Evolutionary conservation across 2,797 vertebrate genomes (phyloP).

Genomic region (Tragelaphus oryx): DNA sequence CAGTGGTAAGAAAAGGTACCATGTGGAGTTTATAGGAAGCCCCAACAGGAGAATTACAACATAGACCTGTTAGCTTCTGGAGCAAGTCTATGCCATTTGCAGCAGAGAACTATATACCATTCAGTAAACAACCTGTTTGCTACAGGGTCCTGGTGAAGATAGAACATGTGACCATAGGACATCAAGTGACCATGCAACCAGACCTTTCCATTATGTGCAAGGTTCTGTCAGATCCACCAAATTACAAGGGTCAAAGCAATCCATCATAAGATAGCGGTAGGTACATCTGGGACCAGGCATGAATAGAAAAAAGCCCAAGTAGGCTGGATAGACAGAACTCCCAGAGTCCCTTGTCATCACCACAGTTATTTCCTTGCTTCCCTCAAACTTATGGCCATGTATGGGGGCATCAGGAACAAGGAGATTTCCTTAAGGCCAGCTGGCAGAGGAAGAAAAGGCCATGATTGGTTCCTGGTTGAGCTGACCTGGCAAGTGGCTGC

Average conservation of each 20-base stretch:
- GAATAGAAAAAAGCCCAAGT: not conserved
- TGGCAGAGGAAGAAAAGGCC: not conserved
- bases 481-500: not conserved
- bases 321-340: not conserved
- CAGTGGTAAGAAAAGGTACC: not conserved
- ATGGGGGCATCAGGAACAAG: not conserved
- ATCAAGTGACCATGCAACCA: not conserved
- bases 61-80: not conserved
- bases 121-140: not conserved
- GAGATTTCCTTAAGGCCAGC: not conserved
- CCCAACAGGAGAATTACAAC: not conserved
- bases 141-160: not conserved
- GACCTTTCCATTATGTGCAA: not conserved
- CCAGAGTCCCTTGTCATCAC: not conserved
- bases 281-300: not conserved
- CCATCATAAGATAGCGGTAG: not conserved
- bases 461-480: not conserved
- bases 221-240: not conserved
- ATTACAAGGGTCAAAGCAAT: not conserved
- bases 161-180: not conserved
- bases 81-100: not conserved
- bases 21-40: not conserved
- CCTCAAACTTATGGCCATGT: not conserved
- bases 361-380: not conserved
- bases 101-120: not conserved